Evolutionary conservation across 2,113 vertebrate genomes (phyloP).

Genomic region (Pangasianodon hypophthalmus): DNA sequence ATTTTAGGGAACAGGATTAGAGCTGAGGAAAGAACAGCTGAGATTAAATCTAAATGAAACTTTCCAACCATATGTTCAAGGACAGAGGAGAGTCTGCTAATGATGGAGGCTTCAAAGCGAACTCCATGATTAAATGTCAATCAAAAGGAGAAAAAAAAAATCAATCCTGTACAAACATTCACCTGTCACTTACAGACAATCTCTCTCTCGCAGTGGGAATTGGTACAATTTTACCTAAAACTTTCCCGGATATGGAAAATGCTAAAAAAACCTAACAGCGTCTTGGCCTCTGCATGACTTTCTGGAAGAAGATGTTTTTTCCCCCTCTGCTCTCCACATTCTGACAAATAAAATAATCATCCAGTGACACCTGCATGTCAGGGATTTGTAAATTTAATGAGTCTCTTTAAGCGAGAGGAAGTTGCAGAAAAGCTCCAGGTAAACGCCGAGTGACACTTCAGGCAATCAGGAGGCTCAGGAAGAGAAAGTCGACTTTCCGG

Average conservation of each 20-base stretch:
- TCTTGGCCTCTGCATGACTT: constrained; percentile 2
- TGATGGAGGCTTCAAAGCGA: neutral
- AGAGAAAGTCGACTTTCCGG: constrained; percentile 17
- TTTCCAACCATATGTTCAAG: neutral
- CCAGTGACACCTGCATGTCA: constrained; percentile 18
- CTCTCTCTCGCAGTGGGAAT: neutral
- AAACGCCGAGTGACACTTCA: constrained; percentile 41
- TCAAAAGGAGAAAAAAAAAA: neutral
- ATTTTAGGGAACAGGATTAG: neutral
- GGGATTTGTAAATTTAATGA: constrained; percentile 45
- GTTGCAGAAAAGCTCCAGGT: constrained; percentile 37
- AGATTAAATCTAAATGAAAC: constrained; percentile 29
- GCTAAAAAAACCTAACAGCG: neutral
- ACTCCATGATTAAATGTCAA: neutral
- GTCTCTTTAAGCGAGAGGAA: constrained; percentile 35
- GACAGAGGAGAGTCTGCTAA: neutral
- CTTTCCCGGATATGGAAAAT: neutral
- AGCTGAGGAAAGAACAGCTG: neutral
- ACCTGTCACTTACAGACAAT: neutral
- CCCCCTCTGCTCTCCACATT: neutral
- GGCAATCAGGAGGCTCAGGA: constrained; percentile 44
- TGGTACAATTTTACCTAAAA: neutral
- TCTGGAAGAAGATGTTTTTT: neutral
- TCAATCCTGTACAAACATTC: neutral
- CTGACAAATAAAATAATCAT: constrained; percentile 28